Percentiles rank a stretch among this genome's conserved stretches.
These are phyloP conservation scores for Galleria mellonella DNA, from an alignment of 1,140 invertebrate species.

Conservation along the genomic window DNA sequence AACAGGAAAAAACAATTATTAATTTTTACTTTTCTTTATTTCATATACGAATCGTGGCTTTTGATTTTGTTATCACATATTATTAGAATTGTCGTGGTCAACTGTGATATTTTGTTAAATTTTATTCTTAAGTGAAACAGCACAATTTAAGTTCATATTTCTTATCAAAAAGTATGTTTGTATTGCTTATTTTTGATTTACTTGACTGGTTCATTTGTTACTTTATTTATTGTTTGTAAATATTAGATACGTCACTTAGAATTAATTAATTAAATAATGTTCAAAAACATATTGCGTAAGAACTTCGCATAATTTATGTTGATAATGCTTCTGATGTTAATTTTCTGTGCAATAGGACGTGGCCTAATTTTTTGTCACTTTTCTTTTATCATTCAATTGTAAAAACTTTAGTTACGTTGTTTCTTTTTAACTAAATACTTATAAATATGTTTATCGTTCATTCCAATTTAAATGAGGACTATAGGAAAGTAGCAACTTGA, in stretches of 20 bases:
- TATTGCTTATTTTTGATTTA: slow-evolving; percentile 30
- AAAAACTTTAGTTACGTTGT: slow-evolving; percentile 66
- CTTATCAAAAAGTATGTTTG: slow-evolving; percentile 26
- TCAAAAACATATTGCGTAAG: slow-evolving; percentile 27
- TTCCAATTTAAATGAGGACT: slow-evolving; percentile 70
- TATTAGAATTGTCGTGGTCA: slow-evolving; percentile 65
- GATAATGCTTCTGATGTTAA: slow-evolving; percentile 28
- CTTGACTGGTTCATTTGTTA: slow-evolving; percentile 51
- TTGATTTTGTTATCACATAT: slow-evolving; percentile 42
- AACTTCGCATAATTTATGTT: slow-evolving; percentile 12
- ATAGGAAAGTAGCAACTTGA: slow-evolving; percentile 63
- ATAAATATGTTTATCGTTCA: slow-evolving; percentile 68
- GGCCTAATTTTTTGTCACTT: slow-evolving; percentile 43
- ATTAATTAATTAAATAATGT: slow-evolving; percentile 39
- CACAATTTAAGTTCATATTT: slow-evolving; percentile 38
- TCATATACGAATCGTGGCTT: slow-evolving; percentile 19
- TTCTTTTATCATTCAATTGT: slow-evolving; percentile 43
- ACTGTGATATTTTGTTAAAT: slow-evolving; percentile 74
- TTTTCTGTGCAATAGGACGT: slow-evolving; percentile 63
- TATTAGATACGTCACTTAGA: slow-evolving; percentile 42
- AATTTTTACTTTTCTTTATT: slow-evolving; percentile 13
- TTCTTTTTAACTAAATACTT: slow-evolving; percentile 65
- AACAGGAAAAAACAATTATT: slow-evolving; percentile 23
- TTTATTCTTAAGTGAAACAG: slow-evolving; percentile 62
- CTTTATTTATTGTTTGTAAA: slow-evolving; percentile 71